Evolutionary conservation across 2,888 invertebrate genomes (phyloP).

Genomic region (Crematogaster levior): DNA sequence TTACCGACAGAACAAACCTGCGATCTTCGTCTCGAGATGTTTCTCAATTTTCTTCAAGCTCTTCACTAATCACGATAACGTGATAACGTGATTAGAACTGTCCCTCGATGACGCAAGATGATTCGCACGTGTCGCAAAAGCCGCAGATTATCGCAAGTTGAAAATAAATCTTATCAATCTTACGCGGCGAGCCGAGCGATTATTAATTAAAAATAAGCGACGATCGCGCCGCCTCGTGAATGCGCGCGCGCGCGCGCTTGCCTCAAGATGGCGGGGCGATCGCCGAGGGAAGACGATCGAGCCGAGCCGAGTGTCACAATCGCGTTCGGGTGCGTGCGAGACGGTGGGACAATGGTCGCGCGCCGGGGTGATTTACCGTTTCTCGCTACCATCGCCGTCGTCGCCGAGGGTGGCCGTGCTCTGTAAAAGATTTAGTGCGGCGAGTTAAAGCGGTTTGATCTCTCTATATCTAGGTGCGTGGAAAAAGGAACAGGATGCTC

Average conservation of each 20-base stretch:
- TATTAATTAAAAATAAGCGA: not conserved
- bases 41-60: too few species aligned
- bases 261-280: constrained; percentile 68
- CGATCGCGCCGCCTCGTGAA: constrained; percentile 16
- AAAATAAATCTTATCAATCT: not conserved
- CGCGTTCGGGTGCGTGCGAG: constrained; percentile 22
- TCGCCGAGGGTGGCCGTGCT: not conserved
- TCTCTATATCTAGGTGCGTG: too few species aligned
- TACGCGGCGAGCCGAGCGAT: too few species aligned
- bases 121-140: too few species aligned
- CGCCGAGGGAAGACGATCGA: constrained; percentile 66
- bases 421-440: not conserved
- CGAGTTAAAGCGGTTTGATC: too few species aligned
- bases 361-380: constrained; percentile 56
- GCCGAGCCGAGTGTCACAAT: constrained; percentile 49
- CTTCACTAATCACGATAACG: too few species aligned
- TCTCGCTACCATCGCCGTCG: constrained; percentile 14
- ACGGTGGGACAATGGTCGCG: constrained; percentile 54
- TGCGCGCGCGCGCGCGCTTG: constrained; percentile 47
- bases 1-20: too few species aligned
- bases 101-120: too few species aligned
- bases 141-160: not conserved
- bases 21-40: too few species aligned
- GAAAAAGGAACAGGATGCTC: constrained; percentile 55
- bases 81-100: too few species aligned